Evolutionary conservation across 1,140 invertebrate species (phyloP), one percentile per base, ranked within the genome.

Genomic region (Heliconius nattereri): DNA sequence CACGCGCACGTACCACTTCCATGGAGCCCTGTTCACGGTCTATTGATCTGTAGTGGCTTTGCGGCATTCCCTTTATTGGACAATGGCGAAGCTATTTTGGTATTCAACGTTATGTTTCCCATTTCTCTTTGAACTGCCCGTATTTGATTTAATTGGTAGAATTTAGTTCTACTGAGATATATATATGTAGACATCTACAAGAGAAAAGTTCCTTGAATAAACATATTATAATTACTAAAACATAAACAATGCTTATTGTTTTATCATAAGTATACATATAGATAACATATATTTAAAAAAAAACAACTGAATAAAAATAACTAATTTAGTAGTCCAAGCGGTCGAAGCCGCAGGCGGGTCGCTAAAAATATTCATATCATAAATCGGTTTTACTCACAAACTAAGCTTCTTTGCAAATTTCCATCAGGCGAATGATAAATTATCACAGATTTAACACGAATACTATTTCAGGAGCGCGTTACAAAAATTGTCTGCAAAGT

Each of bases 41-140:
- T 77, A 77, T 77, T 72, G 76, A 77, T 77, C 70, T 76, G 35
- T 76, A 66, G 35, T 45, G 70, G 66, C 76, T 77, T 76, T 77
- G 76, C 70, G 76, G 76, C 45, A 77, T 77, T 76, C 75, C 76
- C 66, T 77, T 71, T 77, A 77, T 77, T 72, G 76, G 49, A 77
- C 66, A 71, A 77, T 77, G 45, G 70, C 70, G 70, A 72, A 52
- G 70, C 76, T 77, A 77, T 77, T 77, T 77, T 70, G 76, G 70
- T 26, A 71, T 52, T 77, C 70, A 72, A 66, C 45, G 70, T 77
- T 71, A 76, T 66, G 70, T 71, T 77, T 52, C 49, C 40, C 70
- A 77, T 77, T 71, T 77, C 76, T 76, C 60, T 71, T 76, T 76
- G 35, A 72, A 71, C 49, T 23, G 16, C 66, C 26, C 29, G n/a